Base-by-base conservation (phyloP, 2,797 vertebrate species). In the Leucoraja ocellata region DNA sequence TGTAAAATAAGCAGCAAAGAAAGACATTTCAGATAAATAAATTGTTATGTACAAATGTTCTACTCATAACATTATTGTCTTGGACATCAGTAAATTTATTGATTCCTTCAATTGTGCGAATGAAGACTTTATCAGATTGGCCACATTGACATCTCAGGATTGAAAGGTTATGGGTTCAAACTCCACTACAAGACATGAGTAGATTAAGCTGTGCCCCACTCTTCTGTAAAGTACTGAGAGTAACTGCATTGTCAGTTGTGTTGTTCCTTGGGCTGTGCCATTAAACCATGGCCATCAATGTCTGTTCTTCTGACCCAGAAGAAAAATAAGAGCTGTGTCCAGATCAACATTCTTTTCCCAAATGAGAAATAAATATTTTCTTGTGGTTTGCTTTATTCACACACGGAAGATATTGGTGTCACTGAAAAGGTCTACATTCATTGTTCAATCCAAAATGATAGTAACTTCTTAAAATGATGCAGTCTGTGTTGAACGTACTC, bases 101-200 rank as follows among this genome's bases (percentile, higher is more conserved):
- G 63, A 28, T 32, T 88, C 25, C 65, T 88, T 8, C 68, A 88
- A 88, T 36, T 88, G n/a, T 36, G 63, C 61, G 18, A 63, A 68
- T 88, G 65, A 88, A 23, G n/a, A 65, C 63, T 86, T 28, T 63
- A 13, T 86, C 61, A 86, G 61, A 21, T 68, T 88, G 83, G 61
- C 16, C n/a, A 32, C 58, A 86, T 86, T 65, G 54, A 28, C 54
- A 84, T 16, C 61, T 63, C 61, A 32, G 84, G 65, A 32, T 88
- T 68, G 2, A n/a, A 88, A 88, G 84, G 58, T 88, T n/a, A 32
- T 88, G 14, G 61, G 84, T 88, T 88, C 84, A 88, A 65, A 58
- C 21, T 25, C 81, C 23, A 61, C 54, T 84, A 11, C 54, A 84
- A 58, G 25, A 84, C 25, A 61, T 83, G 21, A 83, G 80, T 23